Evolutionary conservation across 2,113 vertebrate genomes (phyloP).

Genomic region (Phainopepla nitens): DNA sequence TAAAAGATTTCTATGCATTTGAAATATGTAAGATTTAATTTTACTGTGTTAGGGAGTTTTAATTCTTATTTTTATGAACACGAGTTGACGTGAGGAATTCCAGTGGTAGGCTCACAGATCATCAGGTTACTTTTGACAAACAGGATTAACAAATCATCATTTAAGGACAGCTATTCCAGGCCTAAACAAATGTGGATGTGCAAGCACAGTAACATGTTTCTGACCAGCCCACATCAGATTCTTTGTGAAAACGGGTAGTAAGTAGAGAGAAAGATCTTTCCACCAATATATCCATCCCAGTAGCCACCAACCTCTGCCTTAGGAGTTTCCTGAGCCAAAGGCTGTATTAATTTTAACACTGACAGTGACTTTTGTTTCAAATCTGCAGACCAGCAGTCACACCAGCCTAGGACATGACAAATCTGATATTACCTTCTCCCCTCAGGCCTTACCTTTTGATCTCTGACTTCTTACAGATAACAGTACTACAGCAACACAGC

Average conservation of each 20-base stretch:
- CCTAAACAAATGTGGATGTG: neutral
- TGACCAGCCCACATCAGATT: neutral
- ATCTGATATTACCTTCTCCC: neutral
- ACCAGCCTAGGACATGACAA: neutral
- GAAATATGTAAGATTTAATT: neutral
- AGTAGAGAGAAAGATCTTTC: neutral
- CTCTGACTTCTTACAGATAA: neutral
- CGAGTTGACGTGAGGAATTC: neutral
- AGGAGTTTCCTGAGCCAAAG: neutral
- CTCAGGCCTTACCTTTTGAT: neutral
- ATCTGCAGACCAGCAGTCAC: neutral
- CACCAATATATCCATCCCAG: neutral
- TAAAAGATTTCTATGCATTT: neutral
- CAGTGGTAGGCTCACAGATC: neutral
- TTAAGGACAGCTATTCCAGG: neutral
- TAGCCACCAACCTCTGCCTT: neutral
- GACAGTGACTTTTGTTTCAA: neutral
- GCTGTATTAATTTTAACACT: neutral
- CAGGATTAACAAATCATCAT: neutral
- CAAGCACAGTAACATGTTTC: neutral
- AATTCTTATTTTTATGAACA: neutral
- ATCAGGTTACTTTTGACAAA: neutral
- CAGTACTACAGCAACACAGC: neutral
- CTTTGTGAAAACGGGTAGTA: neutral
- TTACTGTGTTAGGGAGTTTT: neutral